phyloP scores from a whole-genome alignment of 1,140 invertebrate genomes.

The Rhagoletis pomonella region DNA sequence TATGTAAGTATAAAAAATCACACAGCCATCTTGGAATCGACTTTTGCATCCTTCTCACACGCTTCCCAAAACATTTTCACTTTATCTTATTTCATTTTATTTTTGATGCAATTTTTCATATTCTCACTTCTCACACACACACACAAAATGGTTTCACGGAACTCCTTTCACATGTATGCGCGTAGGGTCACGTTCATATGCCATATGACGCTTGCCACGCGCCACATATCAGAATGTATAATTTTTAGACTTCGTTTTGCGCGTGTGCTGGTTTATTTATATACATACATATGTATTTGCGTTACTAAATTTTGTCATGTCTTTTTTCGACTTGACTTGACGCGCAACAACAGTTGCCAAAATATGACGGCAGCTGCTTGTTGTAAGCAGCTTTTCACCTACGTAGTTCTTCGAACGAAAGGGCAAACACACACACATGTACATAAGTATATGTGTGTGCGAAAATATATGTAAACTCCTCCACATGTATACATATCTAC shows the following conservation, averaged over 20 bases:
- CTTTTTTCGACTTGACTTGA: neutral
- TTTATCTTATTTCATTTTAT: conserved; percentile 39
- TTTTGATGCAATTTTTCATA: conserved; percentile 38
- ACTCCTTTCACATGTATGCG: neutral
- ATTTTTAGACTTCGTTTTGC: neutral
- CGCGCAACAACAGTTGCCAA: neutral
- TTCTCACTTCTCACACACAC: neutral
- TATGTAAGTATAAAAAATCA: too few relatives aligned
- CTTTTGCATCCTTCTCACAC: neutral
- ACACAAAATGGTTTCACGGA: neutral
- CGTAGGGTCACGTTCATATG: neutral
- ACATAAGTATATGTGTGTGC: too few relatives aligned
- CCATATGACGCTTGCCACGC: neutral
- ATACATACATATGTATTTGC: neutral
- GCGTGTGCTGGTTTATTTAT: neutral
- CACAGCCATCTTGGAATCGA: neutral
- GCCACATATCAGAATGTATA: neutral
- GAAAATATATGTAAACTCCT: too few relatives aligned
- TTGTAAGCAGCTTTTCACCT: neutral
- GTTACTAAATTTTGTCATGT: conserved; percentile 10
- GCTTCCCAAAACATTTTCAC: conserved; percentile 12
- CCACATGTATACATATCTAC: too few relatives aligned
- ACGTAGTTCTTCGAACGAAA: neutral
- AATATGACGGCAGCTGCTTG: conserved; percentile 2
- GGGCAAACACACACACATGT: too few relatives aligned